Conservation (phyloP, 92 coral and sea anemone species). For the Galaxea fascicularis region DNA sequence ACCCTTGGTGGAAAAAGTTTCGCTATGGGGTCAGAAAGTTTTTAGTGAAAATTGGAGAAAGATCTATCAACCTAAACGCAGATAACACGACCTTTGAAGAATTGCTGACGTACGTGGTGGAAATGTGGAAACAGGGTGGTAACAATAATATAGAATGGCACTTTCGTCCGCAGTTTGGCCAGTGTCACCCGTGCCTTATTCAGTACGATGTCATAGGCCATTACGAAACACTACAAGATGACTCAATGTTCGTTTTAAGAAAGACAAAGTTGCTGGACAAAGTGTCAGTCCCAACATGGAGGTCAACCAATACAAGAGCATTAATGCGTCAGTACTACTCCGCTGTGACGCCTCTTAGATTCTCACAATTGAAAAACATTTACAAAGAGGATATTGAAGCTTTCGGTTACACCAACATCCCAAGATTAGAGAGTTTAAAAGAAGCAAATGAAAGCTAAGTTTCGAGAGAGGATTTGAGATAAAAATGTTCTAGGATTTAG, state of each 20-base stretch:
- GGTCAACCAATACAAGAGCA: neutral
- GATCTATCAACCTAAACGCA: neutral
- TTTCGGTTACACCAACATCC: neutral
- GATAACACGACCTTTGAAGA: conserved; percentile 25
- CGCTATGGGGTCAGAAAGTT: neutral
- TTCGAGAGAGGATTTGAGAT: no score
- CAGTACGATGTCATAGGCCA: conserved; percentile 12
- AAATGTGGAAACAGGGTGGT: neutral
- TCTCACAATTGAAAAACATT: neutral
- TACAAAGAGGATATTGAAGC: neutral
- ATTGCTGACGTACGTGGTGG: neutral
- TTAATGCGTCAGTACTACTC: conserved; percentile 16
- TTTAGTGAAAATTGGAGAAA: neutral
- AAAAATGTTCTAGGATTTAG: no score
- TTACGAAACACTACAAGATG: conserved; percentile 2
- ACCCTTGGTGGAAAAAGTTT: neutral
- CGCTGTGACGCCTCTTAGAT: neutral
- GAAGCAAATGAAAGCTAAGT: no score
- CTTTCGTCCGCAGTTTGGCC: neutral
- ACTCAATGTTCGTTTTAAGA: neutral
- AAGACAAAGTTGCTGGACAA: neutral
- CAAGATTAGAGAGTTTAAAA: no score
- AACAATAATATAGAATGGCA: neutral
- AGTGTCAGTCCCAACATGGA: conserved; percentile 6
- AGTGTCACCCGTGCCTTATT: conserved; percentile 1